phyloP scores from a whole-genome alignment of 2,888 invertebrate species.

The Exocentrus adspersus region DNA sequence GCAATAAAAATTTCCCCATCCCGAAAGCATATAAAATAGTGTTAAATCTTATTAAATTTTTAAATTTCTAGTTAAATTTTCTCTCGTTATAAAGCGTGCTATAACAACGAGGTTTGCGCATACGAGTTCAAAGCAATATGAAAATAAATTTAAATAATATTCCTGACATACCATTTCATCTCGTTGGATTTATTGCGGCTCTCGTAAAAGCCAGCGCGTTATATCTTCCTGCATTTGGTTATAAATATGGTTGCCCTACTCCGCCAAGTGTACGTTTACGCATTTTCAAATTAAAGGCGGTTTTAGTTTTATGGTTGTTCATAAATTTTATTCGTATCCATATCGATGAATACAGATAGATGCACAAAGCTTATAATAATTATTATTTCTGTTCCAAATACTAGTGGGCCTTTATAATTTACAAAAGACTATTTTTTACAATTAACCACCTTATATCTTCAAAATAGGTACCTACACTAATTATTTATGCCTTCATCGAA shows the following conservation, averaged over 20 bases:
- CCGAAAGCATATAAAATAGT: conserved; percentile 9
- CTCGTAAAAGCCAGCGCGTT: conserved; percentile 56
- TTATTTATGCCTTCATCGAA: no score
- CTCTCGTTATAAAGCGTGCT: conserved; percentile 11
- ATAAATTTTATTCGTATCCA: conserved; percentile 14
- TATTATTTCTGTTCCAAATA: no score
- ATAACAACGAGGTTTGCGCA: conserved; percentile 26
- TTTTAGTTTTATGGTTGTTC: conserved; percentile 19
- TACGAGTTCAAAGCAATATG: conserved; percentile 33
- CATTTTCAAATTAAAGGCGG: conserved; percentile 27
- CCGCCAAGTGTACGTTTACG: conserved; percentile 24
- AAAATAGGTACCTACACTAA: no score
- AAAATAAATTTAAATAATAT: conserved; percentile 49
- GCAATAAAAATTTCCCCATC: conserved; percentile 6
- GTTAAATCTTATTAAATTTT: conserved; percentile 24
- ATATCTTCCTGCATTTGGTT: conserved; percentile 44
- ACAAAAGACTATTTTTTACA: no score
- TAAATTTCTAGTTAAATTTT: conserved; percentile 22
- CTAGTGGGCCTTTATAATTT: no score
- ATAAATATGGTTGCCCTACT: conserved; percentile 41
- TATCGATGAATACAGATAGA: conserved; percentile 14
- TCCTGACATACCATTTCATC: conserved; percentile 58
- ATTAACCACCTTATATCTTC: no score
- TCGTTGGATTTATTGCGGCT: conserved; percentile 59
- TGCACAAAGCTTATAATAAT: not conserved